phyloP scores from a whole-genome alignment of 2,797 vertebrate species.

The Selene dorsalis region DNA sequence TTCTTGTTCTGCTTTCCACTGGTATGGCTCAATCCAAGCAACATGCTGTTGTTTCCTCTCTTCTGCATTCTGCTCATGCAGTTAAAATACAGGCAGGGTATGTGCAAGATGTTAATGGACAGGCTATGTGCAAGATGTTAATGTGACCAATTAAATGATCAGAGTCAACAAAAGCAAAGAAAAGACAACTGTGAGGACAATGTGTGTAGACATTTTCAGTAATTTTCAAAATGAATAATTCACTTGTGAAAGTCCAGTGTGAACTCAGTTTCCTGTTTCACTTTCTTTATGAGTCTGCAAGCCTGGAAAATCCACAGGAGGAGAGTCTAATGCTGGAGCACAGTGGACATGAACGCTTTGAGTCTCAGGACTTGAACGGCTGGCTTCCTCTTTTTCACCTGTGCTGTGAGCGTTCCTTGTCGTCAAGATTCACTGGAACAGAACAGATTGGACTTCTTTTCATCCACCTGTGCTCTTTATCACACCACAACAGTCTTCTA shows the following conservation, averaged over 20 bases:
- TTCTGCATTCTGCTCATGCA: constrained; percentile 55
- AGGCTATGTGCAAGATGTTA: not conserved
- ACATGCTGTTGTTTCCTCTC: not conserved
- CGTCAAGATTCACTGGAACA: not conserved
- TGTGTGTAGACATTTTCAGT: not conserved
- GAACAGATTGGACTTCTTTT: not conserved
- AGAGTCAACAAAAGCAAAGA: not conserved
- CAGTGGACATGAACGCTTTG: not conserved
- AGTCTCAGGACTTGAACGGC: not conserved
- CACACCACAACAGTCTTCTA: not conserved
- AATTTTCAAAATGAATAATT: not conserved
- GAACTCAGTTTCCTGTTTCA: constrained; percentile 39
- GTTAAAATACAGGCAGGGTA: constrained; percentile 14
- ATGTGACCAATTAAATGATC: not conserved
- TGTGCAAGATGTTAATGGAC: too few species aligned
- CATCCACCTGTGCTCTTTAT: not conserved
- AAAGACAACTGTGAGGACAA: not conserved
- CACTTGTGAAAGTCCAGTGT: not conserved
- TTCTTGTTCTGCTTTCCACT: constrained; percentile 68
- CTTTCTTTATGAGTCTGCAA: constrained; percentile 36
- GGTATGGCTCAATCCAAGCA: constrained; percentile 59
- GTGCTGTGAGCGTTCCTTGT: not conserved
- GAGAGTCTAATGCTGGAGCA: not conserved
- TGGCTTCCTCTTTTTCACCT: not conserved
- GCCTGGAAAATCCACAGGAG: constrained; percentile 5